phyloP scores from a whole-genome alignment of 2,113 vertebrate genomes.

The Myotis lucifugus region DNA sequence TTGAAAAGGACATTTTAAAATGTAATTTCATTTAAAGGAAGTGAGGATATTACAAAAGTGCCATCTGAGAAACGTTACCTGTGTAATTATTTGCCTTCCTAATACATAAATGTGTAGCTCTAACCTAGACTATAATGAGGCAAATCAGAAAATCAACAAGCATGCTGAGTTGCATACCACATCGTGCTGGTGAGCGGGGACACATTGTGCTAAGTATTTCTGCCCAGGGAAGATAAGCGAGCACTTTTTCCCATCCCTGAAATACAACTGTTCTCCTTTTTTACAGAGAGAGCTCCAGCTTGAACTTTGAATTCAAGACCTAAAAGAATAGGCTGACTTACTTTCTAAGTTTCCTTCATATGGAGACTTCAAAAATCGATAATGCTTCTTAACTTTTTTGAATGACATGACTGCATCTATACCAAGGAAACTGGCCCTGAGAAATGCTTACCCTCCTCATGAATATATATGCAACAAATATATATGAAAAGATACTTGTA shows the following conservation, averaged over 20 bases:
- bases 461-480: not conserved
- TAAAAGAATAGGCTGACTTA: slow-evolving; percentile 18
- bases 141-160: slow-evolving; percentile 22
- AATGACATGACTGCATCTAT: not conserved
- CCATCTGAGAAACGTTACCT: not conserved
- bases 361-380: slow-evolving; percentile 9
- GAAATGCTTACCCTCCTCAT: not conserved
- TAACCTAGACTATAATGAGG: not conserved
- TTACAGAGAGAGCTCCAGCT: not conserved
- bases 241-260: not conserved
- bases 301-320: slow-evolving; percentile 50
- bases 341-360: not conserved
- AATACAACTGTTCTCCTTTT: not conserved
- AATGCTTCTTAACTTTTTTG: not conserved
- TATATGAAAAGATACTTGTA: not conserved
- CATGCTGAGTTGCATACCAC: not conserved
- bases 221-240: slow-evolving; percentile 34
- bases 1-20: slow-evolving; percentile 2
- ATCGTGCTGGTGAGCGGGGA: not conserved
- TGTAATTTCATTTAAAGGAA: slow-evolving; percentile 39
- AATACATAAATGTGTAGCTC: slow-evolving; percentile 2
- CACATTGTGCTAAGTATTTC: not conserved
- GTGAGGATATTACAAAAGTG: slow-evolving; percentile 30
- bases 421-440: not conserved
- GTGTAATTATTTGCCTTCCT: slow-evolving; percentile 12